Conservation (phyloP, 2,888 invertebrate species). For the Drosophila lacicola region DNA sequence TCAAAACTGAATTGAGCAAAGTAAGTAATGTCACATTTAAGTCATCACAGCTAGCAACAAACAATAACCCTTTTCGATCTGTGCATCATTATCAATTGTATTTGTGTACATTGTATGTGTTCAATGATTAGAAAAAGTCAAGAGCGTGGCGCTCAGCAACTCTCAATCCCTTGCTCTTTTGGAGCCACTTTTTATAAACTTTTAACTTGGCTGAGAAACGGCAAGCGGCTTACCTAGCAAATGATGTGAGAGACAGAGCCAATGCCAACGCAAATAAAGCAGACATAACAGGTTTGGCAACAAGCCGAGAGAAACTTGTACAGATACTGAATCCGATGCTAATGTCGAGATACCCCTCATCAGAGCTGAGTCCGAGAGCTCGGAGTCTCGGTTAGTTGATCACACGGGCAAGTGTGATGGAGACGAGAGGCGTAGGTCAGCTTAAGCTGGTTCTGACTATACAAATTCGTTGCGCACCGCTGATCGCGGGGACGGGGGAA, state of each 20-base stretch:
- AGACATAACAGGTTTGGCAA: conserved; percentile 65
- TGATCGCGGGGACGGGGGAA: conserved; percentile 6
- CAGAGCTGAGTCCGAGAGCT: conserved; percentile 5
- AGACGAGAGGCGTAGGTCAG: conserved; percentile 2
- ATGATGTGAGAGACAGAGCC: background rate
- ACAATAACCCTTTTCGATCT: conserved; percentile 1
- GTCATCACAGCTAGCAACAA: background rate
- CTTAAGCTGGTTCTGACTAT: conserved; percentile 24
- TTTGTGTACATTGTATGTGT: conserved; percentile 6
- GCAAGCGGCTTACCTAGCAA: conserved; percentile 7
- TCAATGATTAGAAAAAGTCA: conserved; percentile 6
- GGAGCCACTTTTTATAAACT: conserved; percentile 4
- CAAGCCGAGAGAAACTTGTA: conserved; percentile 46
- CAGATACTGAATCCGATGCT: conserved; percentile 30
- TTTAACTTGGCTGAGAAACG: conserved; percentile 11
- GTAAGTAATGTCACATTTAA: conserved; percentile 4
- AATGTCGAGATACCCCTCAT: conserved; percentile 19
- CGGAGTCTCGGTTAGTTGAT: conserved; percentile 32
- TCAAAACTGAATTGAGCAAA: no score
- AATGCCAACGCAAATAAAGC: conserved; percentile 42
- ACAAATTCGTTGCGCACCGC: conserved; percentile 56
- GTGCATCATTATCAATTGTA: conserved; percentile 12
- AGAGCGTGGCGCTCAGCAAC: conserved; percentile 1
- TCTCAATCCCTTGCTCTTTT: conserved; percentile 7
- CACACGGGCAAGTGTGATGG: conserved; percentile 10